These are phyloP conservation scores for Cyprinus carpio DNA, from an alignment of 2,113 vertebrate species.

Conservation along the genomic window DNA sequence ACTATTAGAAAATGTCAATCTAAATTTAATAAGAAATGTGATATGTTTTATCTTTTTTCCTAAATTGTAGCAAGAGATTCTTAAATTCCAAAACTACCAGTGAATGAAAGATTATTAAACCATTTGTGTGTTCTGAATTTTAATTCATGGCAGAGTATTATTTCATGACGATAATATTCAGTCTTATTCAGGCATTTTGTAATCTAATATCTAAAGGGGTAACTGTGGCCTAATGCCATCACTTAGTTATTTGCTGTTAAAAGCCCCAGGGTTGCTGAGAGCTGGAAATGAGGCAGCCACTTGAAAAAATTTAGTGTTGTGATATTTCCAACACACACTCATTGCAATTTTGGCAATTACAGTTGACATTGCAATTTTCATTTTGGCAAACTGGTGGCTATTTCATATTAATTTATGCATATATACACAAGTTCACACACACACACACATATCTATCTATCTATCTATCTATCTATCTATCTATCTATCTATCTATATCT, in stretches of 20 bases:
- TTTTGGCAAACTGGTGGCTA: no score
- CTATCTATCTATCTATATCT: no score
- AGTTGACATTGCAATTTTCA: no score
- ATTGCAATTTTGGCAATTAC: no score
- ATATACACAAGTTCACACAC: no score
- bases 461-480: no score
- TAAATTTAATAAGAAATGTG: neutral
- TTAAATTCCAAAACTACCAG: neutral
- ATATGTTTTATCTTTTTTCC: neutral
- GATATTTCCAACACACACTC: no score
- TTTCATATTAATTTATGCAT: no score
- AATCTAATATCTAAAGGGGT: constrained; percentile 13
- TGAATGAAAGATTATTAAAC: neutral
- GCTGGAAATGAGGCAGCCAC: no score
- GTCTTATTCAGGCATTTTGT: neutral
- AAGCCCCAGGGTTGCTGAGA: neutral
- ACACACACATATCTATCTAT: no score
- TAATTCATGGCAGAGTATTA: neutral
- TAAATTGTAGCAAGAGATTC: neutral
- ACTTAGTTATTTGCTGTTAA: neutral
- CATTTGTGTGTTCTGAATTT: neutral
- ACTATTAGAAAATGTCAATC: neutral
- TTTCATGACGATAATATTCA: neutral
- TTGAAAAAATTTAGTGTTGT: no score
- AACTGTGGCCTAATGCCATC: neutral